Evolutionary conservation across 2,888 invertebrate species (phyloP).

Genomic region (Drosophila cyrtoloma): DNA sequence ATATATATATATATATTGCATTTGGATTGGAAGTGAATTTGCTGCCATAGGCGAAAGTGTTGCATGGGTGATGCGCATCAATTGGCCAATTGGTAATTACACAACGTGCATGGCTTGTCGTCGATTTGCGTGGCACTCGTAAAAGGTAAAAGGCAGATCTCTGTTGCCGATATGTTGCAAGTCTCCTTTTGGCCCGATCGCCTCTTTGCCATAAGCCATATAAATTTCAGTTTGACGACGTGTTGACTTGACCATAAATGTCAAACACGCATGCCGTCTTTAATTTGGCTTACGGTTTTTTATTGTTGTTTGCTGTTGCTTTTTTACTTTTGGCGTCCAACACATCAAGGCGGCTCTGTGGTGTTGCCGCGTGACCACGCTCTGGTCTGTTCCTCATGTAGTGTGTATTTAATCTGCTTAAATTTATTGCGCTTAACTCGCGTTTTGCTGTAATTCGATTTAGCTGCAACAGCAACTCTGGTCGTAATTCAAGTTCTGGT

Average conservation of each 20-base stretch:
- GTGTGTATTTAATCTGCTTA: slow-evolving; percentile 65
- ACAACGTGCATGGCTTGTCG: slow-evolving; percentile 9
- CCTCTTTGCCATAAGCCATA: slow-evolving; percentile 21
- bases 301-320: not conserved
- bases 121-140: slow-evolving; percentile 26
- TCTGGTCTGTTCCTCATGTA: slow-evolving; percentile 30
- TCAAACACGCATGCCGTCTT: slow-evolving; percentile 38
- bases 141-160: slow-evolving; percentile 40
- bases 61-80: slow-evolving; percentile 7
- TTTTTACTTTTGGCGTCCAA: slow-evolving; percentile 43
- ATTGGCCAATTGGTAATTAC: slow-evolving; percentile 20
- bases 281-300: slow-evolving; percentile 41
- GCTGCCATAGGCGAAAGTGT: slow-evolving; percentile 13
- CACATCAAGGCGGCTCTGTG: slow-evolving; percentile 65
- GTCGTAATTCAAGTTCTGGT: slow-evolving; percentile 58
- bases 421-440: slow-evolving; percentile 69
- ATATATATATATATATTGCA: not conserved
- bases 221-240: slow-evolving; percentile 43
- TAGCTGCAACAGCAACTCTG: slow-evolving; percentile 34
- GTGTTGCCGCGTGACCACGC: slow-evolving; percentile 30
- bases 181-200: slow-evolving; percentile 4
- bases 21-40: slow-evolving; percentile 2
- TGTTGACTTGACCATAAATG: slow-evolving; percentile 58
- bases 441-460: slow-evolving; percentile 71
- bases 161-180: slow-evolving; percentile 36